Percentiles rank a stretch among this genome's conserved stretches.
Evolutionary conservation across 2,113 vertebrate species (phyloP).

Genomic region (Dromaius novaehollandiae): DNA sequence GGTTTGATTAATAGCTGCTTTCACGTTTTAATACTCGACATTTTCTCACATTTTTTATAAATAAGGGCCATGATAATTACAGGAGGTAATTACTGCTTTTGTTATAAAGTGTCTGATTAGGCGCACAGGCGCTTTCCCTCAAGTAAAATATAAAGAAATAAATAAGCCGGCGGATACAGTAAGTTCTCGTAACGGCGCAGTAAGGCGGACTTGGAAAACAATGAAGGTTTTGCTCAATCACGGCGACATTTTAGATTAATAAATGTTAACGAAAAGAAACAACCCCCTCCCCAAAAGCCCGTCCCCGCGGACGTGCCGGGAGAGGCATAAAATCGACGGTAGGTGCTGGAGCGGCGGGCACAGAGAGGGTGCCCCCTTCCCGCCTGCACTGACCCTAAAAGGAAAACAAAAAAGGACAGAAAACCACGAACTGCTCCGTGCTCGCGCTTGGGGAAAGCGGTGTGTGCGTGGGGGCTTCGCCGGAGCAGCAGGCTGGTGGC

Average conservation of each 20-base stretch:
- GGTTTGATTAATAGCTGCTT: conserved; percentile 90
- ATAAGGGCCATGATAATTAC: conserved; percentile 80
- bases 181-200: conserved; percentile 5
- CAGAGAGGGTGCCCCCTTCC: background rate
- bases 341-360: background rate
- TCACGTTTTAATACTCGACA: conserved; percentile 83
- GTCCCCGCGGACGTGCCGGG: background rate
- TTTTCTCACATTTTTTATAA: conserved; percentile 80
- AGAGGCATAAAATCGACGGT: background rate
- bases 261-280: background rate
- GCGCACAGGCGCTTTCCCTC: conserved; percentile 56
- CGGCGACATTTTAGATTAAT: conserved; percentile 18
- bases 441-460: background rate
- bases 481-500: background rate
- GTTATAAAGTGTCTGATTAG: conserved; percentile 73
- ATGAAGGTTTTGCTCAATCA: conserved; percentile 23
- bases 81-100: conserved; percentile 77
- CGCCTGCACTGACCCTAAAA: background rate
- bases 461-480: background rate
- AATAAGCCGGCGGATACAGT: background rate
- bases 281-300: background rate
- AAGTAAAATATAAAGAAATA: conserved; percentile 51
- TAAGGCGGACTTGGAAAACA: conserved; percentile 19
- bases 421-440: background rate
- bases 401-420: background rate